These are phyloP conservation scores for Turdus rufiventris DNA, from an alignment of 2,113 vertebrate species.

Conservation along the genomic window DNA sequence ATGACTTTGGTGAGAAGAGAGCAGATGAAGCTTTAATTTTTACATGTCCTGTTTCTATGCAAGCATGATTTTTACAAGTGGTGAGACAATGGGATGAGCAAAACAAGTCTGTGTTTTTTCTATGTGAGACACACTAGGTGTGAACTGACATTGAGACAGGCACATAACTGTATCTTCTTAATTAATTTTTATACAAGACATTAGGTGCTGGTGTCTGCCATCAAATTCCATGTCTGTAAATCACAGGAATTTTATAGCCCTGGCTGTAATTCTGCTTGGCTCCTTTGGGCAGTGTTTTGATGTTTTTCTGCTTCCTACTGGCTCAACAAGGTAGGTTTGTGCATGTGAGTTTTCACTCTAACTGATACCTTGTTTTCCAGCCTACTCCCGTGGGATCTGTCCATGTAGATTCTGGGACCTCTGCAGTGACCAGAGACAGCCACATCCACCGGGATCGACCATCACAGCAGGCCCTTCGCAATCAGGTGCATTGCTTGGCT, in stretches of 20 bases:
- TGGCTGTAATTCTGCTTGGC: neutral
- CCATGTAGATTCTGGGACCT: conserved; percentile 91
- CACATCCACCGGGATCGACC: conserved; percentile 89
- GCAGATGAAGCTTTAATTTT: conserved; percentile 60
- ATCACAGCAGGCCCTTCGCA: conserved; percentile 88
- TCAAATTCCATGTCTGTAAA: neutral
- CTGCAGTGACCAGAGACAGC: conserved; percentile 89
- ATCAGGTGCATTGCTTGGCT: conserved; percentile 80
- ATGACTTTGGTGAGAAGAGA: conserved; percentile 31
- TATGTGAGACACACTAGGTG: neutral
- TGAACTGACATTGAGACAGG: neutral
- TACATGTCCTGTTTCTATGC: neutral
- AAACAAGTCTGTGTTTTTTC: neutral
- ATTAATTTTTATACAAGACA: neutral
- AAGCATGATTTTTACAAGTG: neutral
- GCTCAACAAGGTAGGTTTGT: neutral
- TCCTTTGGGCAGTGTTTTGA: neutral
- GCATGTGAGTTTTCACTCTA: neutral
- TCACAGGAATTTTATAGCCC: neutral
- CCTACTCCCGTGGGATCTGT: conserved; percentile 95
- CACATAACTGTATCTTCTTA: neutral
- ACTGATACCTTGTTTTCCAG: conserved; percentile 64
- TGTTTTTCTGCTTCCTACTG: neutral
- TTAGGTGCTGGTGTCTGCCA: neutral
- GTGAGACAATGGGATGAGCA: neutral